Conservation (phyloP, 53 echinoderm and acorn worm genomes). For the Stichopus horrens region DNA sequence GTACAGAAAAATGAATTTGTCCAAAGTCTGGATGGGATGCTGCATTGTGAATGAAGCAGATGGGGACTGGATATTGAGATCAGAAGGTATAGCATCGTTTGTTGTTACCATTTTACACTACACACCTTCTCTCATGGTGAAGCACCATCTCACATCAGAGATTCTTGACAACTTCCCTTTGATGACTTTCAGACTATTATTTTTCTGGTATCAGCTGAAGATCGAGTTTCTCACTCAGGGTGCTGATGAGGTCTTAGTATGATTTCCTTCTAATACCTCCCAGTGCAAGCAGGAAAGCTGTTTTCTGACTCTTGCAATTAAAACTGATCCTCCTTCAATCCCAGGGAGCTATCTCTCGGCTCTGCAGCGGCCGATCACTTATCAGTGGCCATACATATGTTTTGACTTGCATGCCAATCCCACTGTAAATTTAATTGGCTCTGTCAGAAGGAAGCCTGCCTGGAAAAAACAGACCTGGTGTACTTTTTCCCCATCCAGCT, state of each 20-base stretch:
- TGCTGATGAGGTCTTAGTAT: conserved; percentile 10
- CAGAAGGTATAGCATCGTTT: too few relatives aligned
- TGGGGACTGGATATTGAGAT: too few relatives aligned
- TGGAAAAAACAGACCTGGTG: conserved; percentile 29
- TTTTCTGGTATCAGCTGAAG: background rate
- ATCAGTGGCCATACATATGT: conserved; percentile 25
- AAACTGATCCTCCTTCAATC: conserved; percentile 26
- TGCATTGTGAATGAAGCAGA: too few relatives aligned
- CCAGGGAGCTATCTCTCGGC: conserved; percentile 5
- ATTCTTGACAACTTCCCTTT: background rate
- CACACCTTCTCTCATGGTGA: too few relatives aligned
- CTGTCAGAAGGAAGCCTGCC: conserved; percentile 1
- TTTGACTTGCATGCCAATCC: conserved; percentile 47
- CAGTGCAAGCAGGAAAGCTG: background rate
- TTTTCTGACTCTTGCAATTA: conserved; percentile 35
- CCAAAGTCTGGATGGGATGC: too few relatives aligned
- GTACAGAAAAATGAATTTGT: too few relatives aligned
- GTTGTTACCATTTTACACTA: too few relatives aligned
- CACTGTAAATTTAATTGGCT: conserved; percentile 32
- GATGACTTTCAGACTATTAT: conserved; percentile 10
- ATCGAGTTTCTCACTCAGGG: background rate
- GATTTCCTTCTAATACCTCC: background rate
- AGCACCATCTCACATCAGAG: too few relatives aligned
- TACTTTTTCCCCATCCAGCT: conserved; percentile 23
- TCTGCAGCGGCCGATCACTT: conserved; percentile 15